Evolutionary conservation across 2,797 vertebrate genomes (phyloP), one percentile per base, ranked within the genome.

Genomic region (Sphenopsis melanotis): DNA sequence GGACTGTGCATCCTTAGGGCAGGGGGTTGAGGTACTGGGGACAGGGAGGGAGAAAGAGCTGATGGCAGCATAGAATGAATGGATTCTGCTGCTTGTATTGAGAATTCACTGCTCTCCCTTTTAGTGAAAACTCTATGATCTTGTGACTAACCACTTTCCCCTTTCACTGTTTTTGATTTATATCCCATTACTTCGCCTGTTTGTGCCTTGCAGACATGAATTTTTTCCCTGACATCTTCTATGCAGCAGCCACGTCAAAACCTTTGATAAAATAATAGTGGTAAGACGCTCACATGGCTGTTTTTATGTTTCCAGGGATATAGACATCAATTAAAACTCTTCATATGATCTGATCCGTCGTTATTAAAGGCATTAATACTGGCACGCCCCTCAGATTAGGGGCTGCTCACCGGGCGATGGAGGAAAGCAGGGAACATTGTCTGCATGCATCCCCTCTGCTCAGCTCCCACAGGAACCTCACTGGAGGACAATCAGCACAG

Each of bases 251-350:
- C 97, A 96, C 84, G 95, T 96, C 95, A 97, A 97, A 96, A 95
- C 94, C 91, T 97, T 96, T 96, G 95, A 96, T 95, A 95, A 95
- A 97, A 97, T 97, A 95, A 97, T 96, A 96, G 89, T 97, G 93
- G 93, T 93, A 90, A 93, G 87, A 96, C 24, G 32, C 97, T 95
- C 91, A 76, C 88, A 94, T 96, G 95, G 96, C 96, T 95, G 89
- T 94, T 95, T 97, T 96, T 96, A 95, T 97, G 95, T 97, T 97
- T 97, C 95, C 95, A 89, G 96, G 91, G 91, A 96, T 96, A 96
- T 92, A 97, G 96, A 97, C 97, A 97, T 97, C 96, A 97, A 97
- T 98, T 97, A 97, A 97, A 97, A 95, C 91, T 93, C 90, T 95
- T 96, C 92, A 97, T 97, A 95, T 72, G 83, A 93, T 97, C 93